Percentiles rank a stretch among this genome's conserved stretches.
Conservation (phyloP, 2,888 invertebrate species). For the Corythucha ciliata region DNA sequence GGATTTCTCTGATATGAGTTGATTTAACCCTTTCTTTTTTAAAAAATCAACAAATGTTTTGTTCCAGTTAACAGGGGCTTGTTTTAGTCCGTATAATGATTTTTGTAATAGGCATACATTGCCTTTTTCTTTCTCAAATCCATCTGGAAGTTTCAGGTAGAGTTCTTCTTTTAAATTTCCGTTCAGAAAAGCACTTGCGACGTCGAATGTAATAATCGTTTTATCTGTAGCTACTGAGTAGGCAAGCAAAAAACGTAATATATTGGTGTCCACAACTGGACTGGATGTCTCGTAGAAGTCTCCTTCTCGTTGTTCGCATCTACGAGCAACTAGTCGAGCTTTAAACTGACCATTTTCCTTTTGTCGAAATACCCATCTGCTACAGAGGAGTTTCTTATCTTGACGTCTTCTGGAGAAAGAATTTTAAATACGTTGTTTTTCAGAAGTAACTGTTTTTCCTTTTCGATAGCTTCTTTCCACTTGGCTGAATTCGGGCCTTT, state of each 20-base stretch:
- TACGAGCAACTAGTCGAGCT: constrained; percentile 21
- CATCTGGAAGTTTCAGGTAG: constrained; percentile 23
- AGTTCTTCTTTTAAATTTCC: constrained; percentile 18
- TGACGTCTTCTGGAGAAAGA: neutral
- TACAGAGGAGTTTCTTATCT: constrained; percentile 1
- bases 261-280: constrained; percentile 15
- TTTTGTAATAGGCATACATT: constrained; percentile 20
- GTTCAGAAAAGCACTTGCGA: constrained; percentile 25
- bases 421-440: neutral
- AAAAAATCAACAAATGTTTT: constrained; percentile 18
- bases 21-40: neutral
- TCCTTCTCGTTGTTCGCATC: constrained; percentile 20
- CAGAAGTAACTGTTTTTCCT: neutral
- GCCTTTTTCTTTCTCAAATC: constrained; percentile 8
- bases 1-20: constrained; percentile 16
- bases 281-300: constrained; percentile 16
- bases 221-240: neutral
- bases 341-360: constrained; percentile 15
- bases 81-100: constrained; percentile 23
- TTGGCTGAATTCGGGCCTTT: neutral
- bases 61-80: constrained; percentile 25
- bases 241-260: constrained; percentile 14
- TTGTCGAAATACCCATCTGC: constrained; percentile 7
- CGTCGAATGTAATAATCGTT: constrained; percentile 23
- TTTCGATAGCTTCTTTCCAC: constrained; percentile 9